A percentile compares a stretch with the other conserved stretches of the same genome.
Evolutionary conservation across 2,888 invertebrate genomes (phyloP).

Genomic region (Troides oblongomaculatus): DNA sequence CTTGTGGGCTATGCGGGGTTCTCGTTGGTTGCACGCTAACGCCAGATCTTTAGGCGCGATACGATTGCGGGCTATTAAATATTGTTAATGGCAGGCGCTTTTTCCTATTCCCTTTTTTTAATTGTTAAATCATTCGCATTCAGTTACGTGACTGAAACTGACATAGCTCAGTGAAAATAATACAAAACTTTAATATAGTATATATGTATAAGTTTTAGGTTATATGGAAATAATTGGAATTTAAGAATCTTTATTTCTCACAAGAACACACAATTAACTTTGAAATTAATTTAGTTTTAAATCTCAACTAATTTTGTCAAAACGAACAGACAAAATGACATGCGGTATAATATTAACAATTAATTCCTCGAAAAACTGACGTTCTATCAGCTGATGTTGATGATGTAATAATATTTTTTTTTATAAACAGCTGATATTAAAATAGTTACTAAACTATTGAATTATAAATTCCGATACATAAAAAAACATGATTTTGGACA

Average conservation of each 20-base stretch:
- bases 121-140: constrained; percentile 1
- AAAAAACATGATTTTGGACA: neutral
- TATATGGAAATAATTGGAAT: no score
- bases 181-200: neutral
- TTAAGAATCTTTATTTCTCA: no score
- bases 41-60: constrained; percentile 38
- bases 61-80: constrained; percentile 25
- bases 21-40: constrained; percentile 46
- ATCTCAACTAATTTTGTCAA: no score
- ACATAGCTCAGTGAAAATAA: neutral
- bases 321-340: no score
- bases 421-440: neutral
- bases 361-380: no score
- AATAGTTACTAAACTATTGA: neutral
- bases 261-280: no score
- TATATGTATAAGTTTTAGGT: no score
- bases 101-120: constrained; percentile 17
- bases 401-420: no score
- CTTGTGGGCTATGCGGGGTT: constrained; percentile 34
- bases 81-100: constrained; percentile 33
- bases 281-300: no score
- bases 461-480: neutral
- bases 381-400: no score
- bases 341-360: no score
- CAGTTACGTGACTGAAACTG: neutral